Percentiles rank a stretch among this genome's conserved stretches.
phyloP scores from a whole-genome alignment of 30 jellyfish, hydroid and myxozoan genomes.

The Chironex yamaguchii region DNA sequence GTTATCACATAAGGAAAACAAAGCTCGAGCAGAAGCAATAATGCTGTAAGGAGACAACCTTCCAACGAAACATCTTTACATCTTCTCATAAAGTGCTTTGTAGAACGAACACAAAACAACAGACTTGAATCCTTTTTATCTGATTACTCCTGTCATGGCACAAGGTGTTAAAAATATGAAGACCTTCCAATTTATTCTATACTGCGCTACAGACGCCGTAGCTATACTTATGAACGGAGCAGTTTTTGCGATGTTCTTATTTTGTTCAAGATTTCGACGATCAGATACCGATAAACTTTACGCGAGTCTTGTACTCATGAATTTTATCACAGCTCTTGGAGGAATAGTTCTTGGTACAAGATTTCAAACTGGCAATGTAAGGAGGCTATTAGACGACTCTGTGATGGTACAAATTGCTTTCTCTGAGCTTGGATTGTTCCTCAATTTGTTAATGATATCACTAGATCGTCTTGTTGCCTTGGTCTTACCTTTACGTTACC shows the following conservation, averaged over 20 bases:
- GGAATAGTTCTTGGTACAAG: slow-evolving; percentile 54
- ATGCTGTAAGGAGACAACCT: too few relatives aligned
- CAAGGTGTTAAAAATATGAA: slow-evolving; percentile 13
- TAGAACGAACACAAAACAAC: too few relatives aligned
- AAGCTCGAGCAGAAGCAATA: too few relatives aligned
- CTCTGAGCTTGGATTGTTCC: slow-evolving; percentile 65
- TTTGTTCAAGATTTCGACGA: slow-evolving; percentile 39
- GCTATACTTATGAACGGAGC: slow-evolving; percentile 58
- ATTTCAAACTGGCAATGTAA: slow-evolving; percentile 52
- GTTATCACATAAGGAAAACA: too few relatives aligned
- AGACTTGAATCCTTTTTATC: too few relatives aligned
- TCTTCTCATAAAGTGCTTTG: too few relatives aligned
- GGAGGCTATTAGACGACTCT: slow-evolving; percentile 67
- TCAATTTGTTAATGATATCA: slow-evolving; percentile 68
- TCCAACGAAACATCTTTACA: too few relatives aligned
- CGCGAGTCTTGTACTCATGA: slow-evolving; percentile 50
- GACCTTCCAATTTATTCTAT: slow-evolving; percentile 65
- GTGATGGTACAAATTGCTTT: slow-evolving; percentile 78
- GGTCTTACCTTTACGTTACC: slow-evolving; percentile 22
- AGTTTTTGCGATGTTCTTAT: slow-evolving; percentile 22
- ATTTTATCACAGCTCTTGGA: slow-evolving; percentile 62
- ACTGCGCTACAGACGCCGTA: slow-evolving; percentile 57
- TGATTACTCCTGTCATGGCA: too few relatives aligned
- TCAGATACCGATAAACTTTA: slow-evolving; percentile 41
- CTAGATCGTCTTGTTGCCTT: slow-evolving; percentile 59